phyloP scores from a whole-genome alignment of 2,888 invertebrate genomes.

The Athalia rosae region DNA sequence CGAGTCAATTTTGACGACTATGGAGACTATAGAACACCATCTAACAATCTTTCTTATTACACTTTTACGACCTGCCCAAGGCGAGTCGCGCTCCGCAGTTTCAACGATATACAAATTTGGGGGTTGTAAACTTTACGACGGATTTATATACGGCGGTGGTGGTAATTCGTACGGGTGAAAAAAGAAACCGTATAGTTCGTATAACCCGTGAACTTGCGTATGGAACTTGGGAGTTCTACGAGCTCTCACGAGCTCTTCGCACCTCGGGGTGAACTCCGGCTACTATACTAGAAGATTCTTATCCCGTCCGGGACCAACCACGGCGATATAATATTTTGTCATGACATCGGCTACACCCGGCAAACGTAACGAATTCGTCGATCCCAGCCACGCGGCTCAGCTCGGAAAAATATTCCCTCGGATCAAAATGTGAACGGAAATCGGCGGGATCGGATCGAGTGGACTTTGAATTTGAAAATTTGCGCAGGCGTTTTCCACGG shows the following conservation, averaged over 20 bases:
- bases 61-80: slow-evolving; percentile 39
- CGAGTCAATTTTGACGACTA: slow-evolving; percentile 19
- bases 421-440: not conserved
- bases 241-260: slow-evolving; percentile 46
- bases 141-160: slow-evolving; percentile 47
- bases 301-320: slow-evolving; percentile 20
- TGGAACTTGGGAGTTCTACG: slow-evolving; percentile 30
- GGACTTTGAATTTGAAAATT: too few relatives aligned
- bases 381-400: not conserved
- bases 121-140: slow-evolving; percentile 52
- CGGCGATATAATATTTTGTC: not conserved
- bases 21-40: slow-evolving; percentile 13
- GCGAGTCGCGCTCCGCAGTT: slow-evolving; percentile 42
- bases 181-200: slow-evolving; percentile 52
- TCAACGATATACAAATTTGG: slow-evolving; percentile 51
- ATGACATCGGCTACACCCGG: not conserved
- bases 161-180: not conserved
- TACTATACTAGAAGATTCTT: slow-evolving; percentile 20
- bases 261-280: slow-evolving; percentile 31
- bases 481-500: too few relatives aligned
- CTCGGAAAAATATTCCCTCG: not conserved
- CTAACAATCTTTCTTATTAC: slow-evolving; percentile 44
- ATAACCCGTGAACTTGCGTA: slow-evolving; percentile 48
- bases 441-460: too few relatives aligned
- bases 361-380: slow-evolving; percentile 11